Conservation (phyloP, 23 tunicate genomes). For the Corella eumyota region DNA sequence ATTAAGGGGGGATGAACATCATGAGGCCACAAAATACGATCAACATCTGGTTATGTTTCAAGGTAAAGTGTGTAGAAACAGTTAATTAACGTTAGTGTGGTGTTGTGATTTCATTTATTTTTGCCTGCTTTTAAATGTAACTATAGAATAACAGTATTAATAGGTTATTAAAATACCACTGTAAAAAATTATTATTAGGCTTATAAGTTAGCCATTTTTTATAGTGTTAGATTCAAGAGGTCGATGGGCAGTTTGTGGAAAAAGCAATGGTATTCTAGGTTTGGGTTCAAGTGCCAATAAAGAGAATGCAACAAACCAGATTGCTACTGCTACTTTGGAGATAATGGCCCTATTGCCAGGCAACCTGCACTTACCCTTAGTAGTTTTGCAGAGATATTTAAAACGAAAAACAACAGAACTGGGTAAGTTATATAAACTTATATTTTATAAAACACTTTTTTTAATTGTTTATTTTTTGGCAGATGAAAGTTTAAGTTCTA, state of each 20-base stretch:
- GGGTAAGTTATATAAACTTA: conserved; percentile 33
- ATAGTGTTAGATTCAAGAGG: conserved; percentile 88
- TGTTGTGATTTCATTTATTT: too few species aligned
- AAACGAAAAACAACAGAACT: conserved; percentile 65
- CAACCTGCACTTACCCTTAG: conserved; percentile 52
- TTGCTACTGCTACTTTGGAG: conserved; percentile 38
- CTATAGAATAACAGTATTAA: too few species aligned
- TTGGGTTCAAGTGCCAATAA: background rate
- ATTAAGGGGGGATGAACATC: conserved; percentile 44
- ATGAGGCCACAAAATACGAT: conserved; percentile 55
- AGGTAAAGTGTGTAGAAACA: too few species aligned
- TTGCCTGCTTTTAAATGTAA: too few species aligned
- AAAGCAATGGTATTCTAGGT: conserved; percentile 58
- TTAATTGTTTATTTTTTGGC: background rate
- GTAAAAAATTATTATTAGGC: too few species aligned
- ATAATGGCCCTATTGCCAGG: conserved; percentile 77
- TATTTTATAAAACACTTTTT: background rate
- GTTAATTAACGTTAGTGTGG: too few species aligned
- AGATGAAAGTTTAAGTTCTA: conserved; percentile 76
- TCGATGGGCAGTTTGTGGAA: conserved; percentile 93
- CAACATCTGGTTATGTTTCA: conserved; percentile 85
- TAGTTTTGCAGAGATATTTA: conserved; percentile 59
- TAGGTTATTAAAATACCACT: too few species aligned
- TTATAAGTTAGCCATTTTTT: too few species aligned
- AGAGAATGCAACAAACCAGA: conserved; percentile 1